A percentile compares a stretch with the other conserved stretches of the same genome.
Evolutionary conservation across 2,797 vertebrate species (phyloP).

Genomic region (Staurois parvus): DNA sequence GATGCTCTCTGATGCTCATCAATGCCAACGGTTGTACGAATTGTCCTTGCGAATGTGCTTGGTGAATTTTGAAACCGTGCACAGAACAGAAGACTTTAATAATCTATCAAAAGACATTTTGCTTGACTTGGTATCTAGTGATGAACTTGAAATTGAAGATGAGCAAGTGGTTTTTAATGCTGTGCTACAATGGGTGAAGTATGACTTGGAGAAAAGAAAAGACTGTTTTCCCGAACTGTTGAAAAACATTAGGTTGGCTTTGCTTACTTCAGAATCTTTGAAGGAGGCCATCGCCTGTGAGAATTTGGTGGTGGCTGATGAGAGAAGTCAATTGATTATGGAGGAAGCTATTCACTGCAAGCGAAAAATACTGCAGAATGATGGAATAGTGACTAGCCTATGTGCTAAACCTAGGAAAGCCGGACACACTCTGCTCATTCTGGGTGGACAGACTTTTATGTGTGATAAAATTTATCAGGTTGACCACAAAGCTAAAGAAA

Average conservation of each 20-base stretch:
- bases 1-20: conserved; percentile 92
- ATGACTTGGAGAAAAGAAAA: conserved; percentile 81
- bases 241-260: conserved; percentile 85
- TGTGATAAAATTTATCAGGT: conserved; percentile 97
- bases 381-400: conserved; percentile 87
- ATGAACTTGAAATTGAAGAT: conserved; percentile 93
- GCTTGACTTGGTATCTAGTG: conserved; percentile 90
- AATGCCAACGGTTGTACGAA: conserved; percentile 90
- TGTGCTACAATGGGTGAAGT: conserved; percentile 89
- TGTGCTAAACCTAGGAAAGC: conserved; percentile 92
- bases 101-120: conserved; percentile 89
- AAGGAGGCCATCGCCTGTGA: conserved; percentile 86
- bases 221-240: conserved; percentile 87
- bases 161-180: conserved; percentile 90
- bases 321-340: conserved; percentile 83
- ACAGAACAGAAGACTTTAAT: conserved; percentile 89
- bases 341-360: conserved; percentile 93
- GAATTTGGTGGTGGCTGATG: conserved; percentile 86
- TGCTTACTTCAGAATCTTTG: conserved; percentile 88
- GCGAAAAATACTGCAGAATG: conserved; percentile 89
- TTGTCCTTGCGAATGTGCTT: conserved; percentile 94
- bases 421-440: conserved; percentile 90
- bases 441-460: conserved; percentile 96
- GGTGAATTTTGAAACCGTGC: conserved; percentile 88
- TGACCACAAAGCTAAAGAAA: conserved; percentile 93